Base-by-base conservation (phyloP, 2,113 vertebrate genomes). In the Bufo bufo region DNA sequence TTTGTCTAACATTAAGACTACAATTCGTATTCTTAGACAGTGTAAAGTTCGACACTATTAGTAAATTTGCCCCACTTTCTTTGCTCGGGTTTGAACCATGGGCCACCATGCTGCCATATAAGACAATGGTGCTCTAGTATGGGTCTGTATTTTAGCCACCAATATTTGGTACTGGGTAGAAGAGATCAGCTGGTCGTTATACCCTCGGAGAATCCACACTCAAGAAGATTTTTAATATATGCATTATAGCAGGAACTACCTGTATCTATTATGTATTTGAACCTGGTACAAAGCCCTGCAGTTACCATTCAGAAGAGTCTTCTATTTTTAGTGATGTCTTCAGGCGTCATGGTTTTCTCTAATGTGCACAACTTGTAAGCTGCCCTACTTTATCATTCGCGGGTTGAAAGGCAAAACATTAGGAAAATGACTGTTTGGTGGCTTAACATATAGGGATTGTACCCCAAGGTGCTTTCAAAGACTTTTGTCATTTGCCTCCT, bases 351-450 rank as follows among this genome's bases (percentile, higher is more conserved):
- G 23, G 17, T 58, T 85, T 54, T 71, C 54, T 49, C 11, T 78
- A 56, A 77, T 83, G 61, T 75, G 54, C 54, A 66, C 71, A 77
- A 83, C 54, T 65, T 77, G 82, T 43, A 77, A 59, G 33, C 47
- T 84, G 72, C 75, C 80, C 69, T 63, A 65, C 52, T 81, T 77
- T n/a, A 61, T 81, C 63, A 17, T 87, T 47, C 47, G 71, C 52
- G 77, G 80, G 82, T 61, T 50, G 17, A 83, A 78, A 61, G 52
- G 49, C 58, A 83, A 71, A 83, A 75, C 72, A 84, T 88, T 88
- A 88, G 65, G 63, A 58, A 87, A 83, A 77, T 80, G 23, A 83
- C 43, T 88, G 72, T 75, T 88, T 88, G 86, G 69, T 83, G 71
- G 47, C 79, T 58, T 33, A 77, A 50, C 71, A 63, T 83, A 83